phyloP scores from a whole-genome alignment of 1,140 invertebrate species.

The Zaprionus ghesquierei region DNA sequence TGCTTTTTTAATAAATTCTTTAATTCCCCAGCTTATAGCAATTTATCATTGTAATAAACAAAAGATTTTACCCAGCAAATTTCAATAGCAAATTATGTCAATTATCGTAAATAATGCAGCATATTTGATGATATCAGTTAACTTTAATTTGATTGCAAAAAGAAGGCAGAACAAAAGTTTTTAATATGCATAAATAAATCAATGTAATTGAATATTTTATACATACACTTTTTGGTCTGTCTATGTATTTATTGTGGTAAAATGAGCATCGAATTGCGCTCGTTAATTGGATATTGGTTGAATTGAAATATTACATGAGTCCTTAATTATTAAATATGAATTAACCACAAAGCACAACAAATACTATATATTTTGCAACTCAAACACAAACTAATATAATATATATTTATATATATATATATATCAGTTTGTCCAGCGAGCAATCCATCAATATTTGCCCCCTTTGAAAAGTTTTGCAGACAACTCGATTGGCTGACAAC shows the following conservation, averaged over 20 bases:
- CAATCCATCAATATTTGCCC: conserved; percentile 7
- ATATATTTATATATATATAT: no score
- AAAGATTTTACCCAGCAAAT: neutral
- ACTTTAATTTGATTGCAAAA: neutral
- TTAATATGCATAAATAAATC: neutral
- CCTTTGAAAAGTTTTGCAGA: neutral
- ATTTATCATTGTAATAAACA: neutral
- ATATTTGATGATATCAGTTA: neutral
- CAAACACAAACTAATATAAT: no score
- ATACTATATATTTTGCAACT: neutral
- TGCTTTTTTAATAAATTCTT: no score
- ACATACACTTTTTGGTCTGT: neutral
- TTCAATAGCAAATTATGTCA: neutral
- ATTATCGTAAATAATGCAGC: neutral
- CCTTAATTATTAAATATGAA: conserved; percentile 15
- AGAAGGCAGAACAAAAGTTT: neutral
- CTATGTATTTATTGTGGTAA: neutral
- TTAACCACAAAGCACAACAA: conserved; percentile 3
- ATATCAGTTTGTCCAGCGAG: conserved; percentile 9
- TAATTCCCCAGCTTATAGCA: no score
- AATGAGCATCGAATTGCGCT: neutral
- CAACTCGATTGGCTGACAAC: conserved; percentile 27
- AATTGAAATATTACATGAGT: conserved; percentile 3
- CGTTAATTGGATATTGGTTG: conserved; percentile 4
- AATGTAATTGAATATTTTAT: neutral